These are phyloP conservation scores for Bergia sp. DNA, from an alignment of 92 coral and sea anemone species.

Conservation along the genomic window DNA sequence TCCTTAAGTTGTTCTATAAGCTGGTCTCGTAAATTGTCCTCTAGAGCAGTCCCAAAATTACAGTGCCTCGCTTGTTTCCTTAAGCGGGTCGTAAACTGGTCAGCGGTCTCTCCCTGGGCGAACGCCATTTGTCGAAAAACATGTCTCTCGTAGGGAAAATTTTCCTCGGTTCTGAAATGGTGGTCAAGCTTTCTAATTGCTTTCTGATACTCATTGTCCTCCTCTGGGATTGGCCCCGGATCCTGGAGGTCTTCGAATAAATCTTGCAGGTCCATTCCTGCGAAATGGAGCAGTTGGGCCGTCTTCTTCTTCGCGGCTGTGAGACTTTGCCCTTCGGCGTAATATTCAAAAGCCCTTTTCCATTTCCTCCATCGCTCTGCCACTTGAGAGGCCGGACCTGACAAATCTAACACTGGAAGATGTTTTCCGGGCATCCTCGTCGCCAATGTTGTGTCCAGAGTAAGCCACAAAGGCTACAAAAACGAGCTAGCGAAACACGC, in stretches of 20 bases:
- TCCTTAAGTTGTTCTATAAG: constrained; percentile 51
- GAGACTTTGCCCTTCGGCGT: constrained; percentile 65
- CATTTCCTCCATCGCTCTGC: constrained; percentile 67
- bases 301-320: constrained; percentile 50
- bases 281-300: constrained; percentile 56
- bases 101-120: constrained; percentile 20
- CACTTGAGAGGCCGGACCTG: constrained; percentile 62
- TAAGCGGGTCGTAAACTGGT: constrained; percentile 45
- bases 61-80: constrained; percentile 65
- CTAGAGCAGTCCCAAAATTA: constrained; percentile 62
- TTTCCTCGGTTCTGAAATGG: background rate
- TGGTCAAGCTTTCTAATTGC: too few relatives aligned
- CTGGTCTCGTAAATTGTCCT: constrained; percentile 69
- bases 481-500: too few relatives aligned
- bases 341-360: constrained; percentile 58
- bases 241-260: constrained; percentile 61
- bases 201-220: background rate
- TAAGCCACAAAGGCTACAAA: too few relatives aligned
- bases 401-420: constrained; percentile 49
- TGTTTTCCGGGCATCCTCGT: constrained; percentile 67
- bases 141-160: constrained; percentile 51
- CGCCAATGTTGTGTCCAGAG: constrained; percentile 35
- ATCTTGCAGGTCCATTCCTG: constrained; percentile 67
- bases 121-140: constrained; percentile 52
- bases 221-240: constrained; percentile 37